Evolutionary conservation across 2,797 vertebrate species (phyloP).

Genomic region (Chlorospingus semifuscus): DNA sequence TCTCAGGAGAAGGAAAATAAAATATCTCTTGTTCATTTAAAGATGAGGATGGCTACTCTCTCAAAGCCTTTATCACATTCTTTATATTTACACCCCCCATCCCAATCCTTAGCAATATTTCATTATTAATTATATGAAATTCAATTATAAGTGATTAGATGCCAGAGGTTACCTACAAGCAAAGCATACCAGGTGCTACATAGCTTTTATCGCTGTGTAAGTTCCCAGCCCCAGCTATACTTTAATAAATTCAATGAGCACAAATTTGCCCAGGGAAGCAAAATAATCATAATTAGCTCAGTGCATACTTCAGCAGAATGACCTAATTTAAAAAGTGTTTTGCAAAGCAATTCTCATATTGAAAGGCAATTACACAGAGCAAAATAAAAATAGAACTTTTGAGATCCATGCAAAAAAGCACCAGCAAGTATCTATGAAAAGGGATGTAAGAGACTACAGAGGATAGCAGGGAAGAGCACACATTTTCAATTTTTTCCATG

Average conservation of each 20-base stretch:
- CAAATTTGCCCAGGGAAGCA: constrained; percentile 30
- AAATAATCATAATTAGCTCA: constrained; percentile 25
- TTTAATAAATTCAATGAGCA: not conserved
- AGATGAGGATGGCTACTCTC: not conserved
- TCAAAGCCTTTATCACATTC: not conserved
- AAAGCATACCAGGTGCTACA: constrained; percentile 14
- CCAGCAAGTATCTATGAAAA: not conserved
- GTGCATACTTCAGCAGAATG: not conserved
- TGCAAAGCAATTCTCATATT: constrained; percentile 1
- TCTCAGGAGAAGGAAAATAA: not conserved
- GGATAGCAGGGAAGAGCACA: not conserved
- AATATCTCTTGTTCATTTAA: not conserved
- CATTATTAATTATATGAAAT: not conserved
- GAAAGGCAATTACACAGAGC: not conserved
- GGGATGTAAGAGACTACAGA: not conserved
- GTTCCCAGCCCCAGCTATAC: not conserved
- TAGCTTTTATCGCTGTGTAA: not conserved
- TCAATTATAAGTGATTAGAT: not conserved
- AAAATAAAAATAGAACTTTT: not conserved
- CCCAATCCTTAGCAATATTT: not conserved
- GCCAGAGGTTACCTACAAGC: not conserved
- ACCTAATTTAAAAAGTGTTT: constrained; percentile 31
- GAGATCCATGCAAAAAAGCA: not conserved
- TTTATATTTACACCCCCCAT: not conserved
- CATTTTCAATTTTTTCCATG: not conserved